Conservation (phyloP, 2,888 invertebrate genomes). For the Mylabris sibirica region DNA sequence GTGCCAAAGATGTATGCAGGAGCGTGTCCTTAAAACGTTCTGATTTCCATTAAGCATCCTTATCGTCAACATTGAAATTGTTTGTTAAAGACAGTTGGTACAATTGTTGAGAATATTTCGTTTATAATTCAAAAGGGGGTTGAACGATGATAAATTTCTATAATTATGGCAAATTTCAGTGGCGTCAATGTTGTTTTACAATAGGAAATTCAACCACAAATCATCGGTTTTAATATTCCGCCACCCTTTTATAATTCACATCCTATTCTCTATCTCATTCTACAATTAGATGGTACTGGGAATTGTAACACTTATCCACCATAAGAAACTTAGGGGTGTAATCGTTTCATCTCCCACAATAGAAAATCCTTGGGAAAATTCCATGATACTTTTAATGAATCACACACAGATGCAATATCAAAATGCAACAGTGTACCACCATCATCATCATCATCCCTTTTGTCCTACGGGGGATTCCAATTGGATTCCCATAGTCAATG, state of each 20-base stretch:
- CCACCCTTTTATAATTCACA: constrained; percentile 39
- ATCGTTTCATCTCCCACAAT: background rate
- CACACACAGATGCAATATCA: constrained; percentile 29
- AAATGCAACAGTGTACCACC: constrained; percentile 41
- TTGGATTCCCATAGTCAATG: constrained; percentile 56
- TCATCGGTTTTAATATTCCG: constrained; percentile 52
- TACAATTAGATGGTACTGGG: constrained; percentile 23
- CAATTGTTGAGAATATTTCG: background rate
- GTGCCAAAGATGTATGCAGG: background rate
- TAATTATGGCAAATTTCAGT: background rate
- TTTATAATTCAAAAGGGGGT: background rate
- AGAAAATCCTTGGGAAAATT: background rate
- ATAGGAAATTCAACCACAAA: constrained; percentile 49
- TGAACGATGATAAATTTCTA: constrained; percentile 1
- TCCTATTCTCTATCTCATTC: constrained; percentile 18
- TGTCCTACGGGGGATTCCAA: constrained; percentile 51
- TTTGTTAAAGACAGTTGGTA: constrained; percentile 6
- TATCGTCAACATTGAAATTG: background rate
- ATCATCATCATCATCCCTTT: constrained; percentile 13
- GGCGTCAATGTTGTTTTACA: constrained; percentile 13
- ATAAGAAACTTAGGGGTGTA: background rate
- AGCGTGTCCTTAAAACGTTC: background rate
- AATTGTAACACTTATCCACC: constrained; percentile 16
- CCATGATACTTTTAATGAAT: background rate
- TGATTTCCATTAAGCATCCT: background rate